These are phyloP conservation scores for Brenthis hecate DNA, from an alignment of 2,888 invertebrate species.

Conservation along the genomic window DNA sequence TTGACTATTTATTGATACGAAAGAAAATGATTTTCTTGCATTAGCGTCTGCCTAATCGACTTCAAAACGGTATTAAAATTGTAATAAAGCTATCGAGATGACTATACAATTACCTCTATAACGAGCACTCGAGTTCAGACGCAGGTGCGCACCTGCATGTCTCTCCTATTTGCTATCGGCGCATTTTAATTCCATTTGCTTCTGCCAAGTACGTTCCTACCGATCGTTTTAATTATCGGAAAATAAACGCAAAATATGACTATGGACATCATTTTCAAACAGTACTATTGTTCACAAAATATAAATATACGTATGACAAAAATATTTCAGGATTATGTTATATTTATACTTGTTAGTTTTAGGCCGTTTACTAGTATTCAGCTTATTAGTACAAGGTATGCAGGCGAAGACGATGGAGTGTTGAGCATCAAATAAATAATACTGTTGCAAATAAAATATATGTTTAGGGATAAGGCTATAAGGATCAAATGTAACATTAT, in stretches of 20 bases:
- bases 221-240: constrained; percentile 59
- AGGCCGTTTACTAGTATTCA: no score
- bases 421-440: no score
- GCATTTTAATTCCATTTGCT: constrained; percentile 70
- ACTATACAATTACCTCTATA: constrained; percentile 33
- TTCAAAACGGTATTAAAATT: constrained; percentile 12
- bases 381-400: no score
- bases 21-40: constrained; percentile 6
- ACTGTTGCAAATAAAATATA: not conserved
- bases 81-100: constrained; percentile 21
- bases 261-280: not conserved
- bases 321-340: no score
- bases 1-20: not conserved
- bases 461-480: not conserved
- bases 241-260: constrained; percentile 42
- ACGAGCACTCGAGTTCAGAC: constrained; percentile 36
- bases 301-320: no score
- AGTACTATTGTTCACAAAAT: not conserved
- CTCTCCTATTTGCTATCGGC: constrained; percentile 46
- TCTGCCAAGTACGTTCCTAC: constrained; percentile 43
- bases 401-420: no score
- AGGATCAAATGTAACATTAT: not conserved
- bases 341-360: no score
- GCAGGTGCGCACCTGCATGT: constrained; percentile 51
- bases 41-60: not conserved